Base-by-base conservation (phyloP, 2,797 vertebrate species). In the Sebastes paucispinis region DNA sequence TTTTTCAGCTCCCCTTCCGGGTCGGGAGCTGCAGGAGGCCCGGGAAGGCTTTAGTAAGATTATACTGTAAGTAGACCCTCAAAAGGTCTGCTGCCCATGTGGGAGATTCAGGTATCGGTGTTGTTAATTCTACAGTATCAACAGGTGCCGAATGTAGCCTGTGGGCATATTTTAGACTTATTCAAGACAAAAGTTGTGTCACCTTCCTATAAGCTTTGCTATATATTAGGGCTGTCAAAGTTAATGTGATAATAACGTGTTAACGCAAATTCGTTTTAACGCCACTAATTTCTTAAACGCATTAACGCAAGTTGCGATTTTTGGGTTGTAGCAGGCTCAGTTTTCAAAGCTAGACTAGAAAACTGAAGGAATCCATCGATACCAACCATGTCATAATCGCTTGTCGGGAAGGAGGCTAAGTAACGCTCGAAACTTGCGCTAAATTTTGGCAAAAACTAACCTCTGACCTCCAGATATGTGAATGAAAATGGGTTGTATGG, bases 41-140 rank as follows among this genome's bases (percentile, higher is more conserved):
- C 0, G 7, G 50, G 65, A 63, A 47, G 22, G 25, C 16, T 82
- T 82, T 69, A 79, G 52, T 73, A 58, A 55, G 64, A 81, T 73
- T 62, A 73, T 4, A 69, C 3, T 43, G 27, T 32, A 62, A 66
- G 25, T 31, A 69, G 25, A 57, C 27, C 34, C 32, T 74, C 55
- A 69, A 59, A 77, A 75, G 25, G 55, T 29, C 69, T 73, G 59
- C 34, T 27, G 29, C 22, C 16, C 43, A 24, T 22, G 2, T 25
- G 14, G 32, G 69, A 69, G 31, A 43, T 36, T 73, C 47, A 29
- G n/a, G 55, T 73, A 55, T 76, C 68, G 27, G 52, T 47, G 43
- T 62, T 59, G 32, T 50, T 47, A 25, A 59, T 34, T 70, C 9
- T 32, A 32, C 22, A 36, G 4, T 29, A 71, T 55, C 27, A 64